Base-by-base conservation (phyloP, 2,888 invertebrate genomes). In the Cheilosia soror region DNA sequence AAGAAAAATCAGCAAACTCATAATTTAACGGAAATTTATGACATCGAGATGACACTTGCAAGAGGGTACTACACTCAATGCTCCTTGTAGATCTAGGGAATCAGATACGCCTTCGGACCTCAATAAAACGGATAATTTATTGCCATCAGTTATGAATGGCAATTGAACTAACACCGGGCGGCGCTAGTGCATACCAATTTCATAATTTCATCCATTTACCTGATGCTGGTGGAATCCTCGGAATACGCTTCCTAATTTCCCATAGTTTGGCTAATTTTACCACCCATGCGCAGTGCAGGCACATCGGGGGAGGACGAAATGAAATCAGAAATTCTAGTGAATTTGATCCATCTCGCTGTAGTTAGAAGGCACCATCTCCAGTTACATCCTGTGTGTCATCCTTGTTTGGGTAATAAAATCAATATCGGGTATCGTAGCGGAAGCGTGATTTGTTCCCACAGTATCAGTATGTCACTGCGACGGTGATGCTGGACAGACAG, bases 21-120 rank as follows among this genome's bases (percentile, higher is more conserved):
- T 91, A 91, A 90, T 88, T 90, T 90, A 90, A 87, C 87, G 89
- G 88, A 89, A 89, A 91, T 91, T 90, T 90, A 90, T 90, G 90
- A 89, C 88, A 89, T 90, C 79, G 42, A 68, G 69, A 65, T 68
- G 83, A 84, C 75, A 75, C 60, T 44, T 5, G 6, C n/a, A 5
- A n/a, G n/a, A n/a, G 44, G 44, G 5, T 7, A 9, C 15, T 69
- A 53, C 49, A 57, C 44, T 42, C 27, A 55, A 20, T 15, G 25
- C 4, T 33, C 5, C 15, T 20, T 6, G 51, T 44, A 75, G 75
- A 72, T 72, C 37, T 11, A 44, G 11, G 27, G 11, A 72, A 49
- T 37, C 53, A 42, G 81, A 76, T 71, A 76, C 25, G 31, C 44
- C 33, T 9, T 37, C 33, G 47, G 40, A 55, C 62, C 58, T 27